Evolutionary conservation across 2,113 vertebrate species (phyloP).

Genomic region (Neolamprologus brichardi): DNA sequence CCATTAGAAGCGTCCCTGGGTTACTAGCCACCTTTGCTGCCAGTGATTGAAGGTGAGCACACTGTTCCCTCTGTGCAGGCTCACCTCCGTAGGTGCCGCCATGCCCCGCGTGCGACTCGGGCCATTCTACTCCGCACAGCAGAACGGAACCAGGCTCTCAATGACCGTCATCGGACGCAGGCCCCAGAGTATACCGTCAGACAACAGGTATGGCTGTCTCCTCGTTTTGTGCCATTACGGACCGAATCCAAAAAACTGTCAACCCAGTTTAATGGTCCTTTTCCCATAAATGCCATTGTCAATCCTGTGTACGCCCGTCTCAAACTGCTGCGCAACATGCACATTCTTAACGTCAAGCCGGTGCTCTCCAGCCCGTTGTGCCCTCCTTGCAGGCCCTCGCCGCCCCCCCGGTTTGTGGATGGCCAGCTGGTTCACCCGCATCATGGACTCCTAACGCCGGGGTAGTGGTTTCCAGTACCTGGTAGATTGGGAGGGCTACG

Average conservation of each 20-base stretch:
- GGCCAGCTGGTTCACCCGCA: too few species aligned
- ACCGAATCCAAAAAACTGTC: neutral
- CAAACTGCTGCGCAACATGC: neutral
- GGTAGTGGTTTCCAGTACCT: too few species aligned
- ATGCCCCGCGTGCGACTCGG: rapidly evolving
- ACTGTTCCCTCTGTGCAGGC: neutral
- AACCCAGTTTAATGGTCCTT: neutral
- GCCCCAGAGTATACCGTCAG: neutral
- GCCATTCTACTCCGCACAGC: rapidly evolving
- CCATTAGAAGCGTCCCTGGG: neutral
- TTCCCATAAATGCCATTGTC: neutral
- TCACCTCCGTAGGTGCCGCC: neutral
- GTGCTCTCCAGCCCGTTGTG: neutral
- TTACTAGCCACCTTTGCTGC: neutral
- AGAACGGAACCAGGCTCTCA: neutral
- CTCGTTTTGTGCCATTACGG: neutral
- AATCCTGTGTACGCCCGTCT: neutral
- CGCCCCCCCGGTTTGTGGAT: neutral
- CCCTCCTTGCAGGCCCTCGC: neutral
- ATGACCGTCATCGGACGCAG: neutral
- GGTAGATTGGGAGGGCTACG: too few species aligned
- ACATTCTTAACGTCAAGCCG: neutral
- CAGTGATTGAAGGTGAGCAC: neutral
- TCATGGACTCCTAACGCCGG: too few species aligned
- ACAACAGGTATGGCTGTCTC: neutral